A percentile compares a stretch with the other conserved stretches of the same genome.
These are phyloP conservation scores for Halichoeres trimaculatus DNA, from an alignment of 2,113 vertebrate genomes.

Conservation along the genomic window DNA sequence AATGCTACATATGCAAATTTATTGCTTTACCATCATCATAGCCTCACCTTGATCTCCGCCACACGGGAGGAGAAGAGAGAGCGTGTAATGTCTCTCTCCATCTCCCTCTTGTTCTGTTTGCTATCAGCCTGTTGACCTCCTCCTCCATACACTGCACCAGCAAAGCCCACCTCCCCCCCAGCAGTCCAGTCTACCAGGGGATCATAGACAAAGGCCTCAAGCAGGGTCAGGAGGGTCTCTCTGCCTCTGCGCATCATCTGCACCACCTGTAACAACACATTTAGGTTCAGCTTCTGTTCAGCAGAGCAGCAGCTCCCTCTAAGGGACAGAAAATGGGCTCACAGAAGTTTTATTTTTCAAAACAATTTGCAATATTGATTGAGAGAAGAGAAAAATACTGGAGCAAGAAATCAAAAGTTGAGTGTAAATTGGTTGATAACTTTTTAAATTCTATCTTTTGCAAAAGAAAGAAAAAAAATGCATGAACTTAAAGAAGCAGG, in stretches of 20 bases:
- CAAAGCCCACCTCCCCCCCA: conserved; percentile 96
- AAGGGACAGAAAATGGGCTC: neutral
- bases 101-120: conserved; percentile 98
- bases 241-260: conserved; percentile 97
- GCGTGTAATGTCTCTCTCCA: conserved; percentile 98
- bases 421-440: too few relatives aligned
- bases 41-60: conserved; percentile 95
- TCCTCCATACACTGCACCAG: conserved; percentile 96
- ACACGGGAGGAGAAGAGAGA: conserved; percentile 98
- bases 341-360: too few relatives aligned
- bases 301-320: neutral
- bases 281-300: neutral
- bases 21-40: neutral
- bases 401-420: too few relatives aligned
- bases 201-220: conserved; percentile 98
- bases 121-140: conserved; percentile 97
- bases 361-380: too few relatives aligned
- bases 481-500: too few relatives aligned
- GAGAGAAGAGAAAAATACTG: too few relatives aligned
- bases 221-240: conserved; percentile 93
- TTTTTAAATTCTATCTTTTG: too few relatives aligned
- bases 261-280: conserved; percentile 84
- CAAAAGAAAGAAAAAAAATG: too few relatives aligned
- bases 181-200: conserved; percentile 99
- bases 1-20: neutral